Evolutionary conservation across 1,140 invertebrate species (phyloP), one percentile per base, ranked within the genome.

Genomic region (Drosophila murphyi): DNA sequence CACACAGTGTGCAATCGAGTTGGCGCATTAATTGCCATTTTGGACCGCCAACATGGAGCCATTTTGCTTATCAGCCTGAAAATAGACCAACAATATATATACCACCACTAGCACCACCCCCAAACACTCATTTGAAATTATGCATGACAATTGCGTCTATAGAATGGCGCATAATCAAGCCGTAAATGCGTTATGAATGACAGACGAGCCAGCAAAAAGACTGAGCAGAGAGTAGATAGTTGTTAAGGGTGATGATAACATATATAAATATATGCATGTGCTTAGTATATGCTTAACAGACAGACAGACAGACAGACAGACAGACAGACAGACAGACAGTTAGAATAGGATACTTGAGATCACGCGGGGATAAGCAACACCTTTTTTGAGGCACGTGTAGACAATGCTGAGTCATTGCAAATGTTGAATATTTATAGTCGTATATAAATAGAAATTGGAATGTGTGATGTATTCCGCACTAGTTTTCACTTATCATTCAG

Each of bases 21-120:
- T 90, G 74, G 73, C 77, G 87, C 82, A 82, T 90, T 90, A 82
- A 90, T 82, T 90, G 87, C 83, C 76, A 76, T 79, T 79, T 82
- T 79, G 75, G 69, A 57, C 63, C 57, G 67, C 29, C 75, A 52
- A 79, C 64, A 71, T 68, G 61, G 75, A 67, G 55, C 59, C 71
- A 39, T 64, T 69, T 65, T 72, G 78, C 63, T 86, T 86, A 86
- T 86, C 82, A 72, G 62, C 65, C 55, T 51, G 45, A 71, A 80
- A 74, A 63, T 77, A 20, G 20, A 20, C 20, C 20, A 20, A 81
- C 72, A 29, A 32, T 32, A n/a, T n/a, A n/a, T n/a, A n/a, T n/a
- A 10, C 20, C 8, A 41, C 41, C 39, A 20, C 12, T 12, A 12
- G 12, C 12, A 12, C 6, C 2, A n/a, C n/a, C 5, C 31, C 56